Evolutionary conservation across 2,113 vertebrate species (phyloP), one percentile per base, ranked within the genome.

Genomic region (Oncorhynchus tshawytscha): DNA sequence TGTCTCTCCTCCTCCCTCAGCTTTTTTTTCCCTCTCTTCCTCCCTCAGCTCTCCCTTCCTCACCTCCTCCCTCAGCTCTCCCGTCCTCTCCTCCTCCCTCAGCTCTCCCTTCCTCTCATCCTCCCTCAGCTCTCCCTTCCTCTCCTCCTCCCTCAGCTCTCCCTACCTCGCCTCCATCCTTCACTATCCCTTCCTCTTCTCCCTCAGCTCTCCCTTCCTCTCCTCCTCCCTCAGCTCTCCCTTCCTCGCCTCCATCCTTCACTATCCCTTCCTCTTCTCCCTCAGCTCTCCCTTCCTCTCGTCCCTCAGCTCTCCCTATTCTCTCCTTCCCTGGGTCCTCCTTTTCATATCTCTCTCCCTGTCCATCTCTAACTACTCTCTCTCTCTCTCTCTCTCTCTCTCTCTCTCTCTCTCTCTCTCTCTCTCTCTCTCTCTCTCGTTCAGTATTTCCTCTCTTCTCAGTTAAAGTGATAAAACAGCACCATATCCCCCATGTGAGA

Each of bases 161-260:
- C 62, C 62, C 22, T 25, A 27, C n/a, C 62, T 3, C 3, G 9
- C 62, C 1, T 24, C 20, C 60, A 2, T 22, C 22, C 62, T 64
- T 22, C 6, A 0, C 51, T 54, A 4, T 74, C 80, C 78, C 62
- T 54, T 16, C 51, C 51, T 54, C 13, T 54, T 15, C 81, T 84
- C 81, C 80, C 76, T 84, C 77, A 82, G 82, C 86, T 83, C 84
- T 86, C 62, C 74, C 20, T 22, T 65, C 80, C 69, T 77, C 48
- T 27, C 77, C 73, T 86, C 69, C 71, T 83, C 12, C 49, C 2
- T 54, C 3, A 11, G 9, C 49, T 54, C 5, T 51, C 49, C 49
- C 49, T 15, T 51, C 49, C 51, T 54, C n/a, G n/a, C n/a, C n/a
- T n/a, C n/a, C n/a, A n/a, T n/a, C n/a, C n/a, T n/a, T n/a, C n/a